Evolutionary conservation across 2,113 vertebrate species (phyloP).

Genomic region (Pachyramphus minor): DNA sequence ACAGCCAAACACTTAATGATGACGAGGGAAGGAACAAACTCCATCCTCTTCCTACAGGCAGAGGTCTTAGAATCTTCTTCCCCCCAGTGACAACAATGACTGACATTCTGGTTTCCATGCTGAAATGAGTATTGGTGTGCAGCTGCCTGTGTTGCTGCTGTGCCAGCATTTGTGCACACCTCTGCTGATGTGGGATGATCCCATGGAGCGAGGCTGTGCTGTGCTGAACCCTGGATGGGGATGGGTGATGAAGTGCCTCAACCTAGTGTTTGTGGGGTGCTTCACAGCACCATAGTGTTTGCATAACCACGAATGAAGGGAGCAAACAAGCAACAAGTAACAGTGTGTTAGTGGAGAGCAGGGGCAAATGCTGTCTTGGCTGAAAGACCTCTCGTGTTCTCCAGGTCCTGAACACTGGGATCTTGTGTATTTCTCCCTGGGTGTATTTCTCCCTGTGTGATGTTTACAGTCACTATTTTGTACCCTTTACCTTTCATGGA

Average conservation of each 20-base stretch:
- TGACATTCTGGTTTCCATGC: not conserved
- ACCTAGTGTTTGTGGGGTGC: not conserved
- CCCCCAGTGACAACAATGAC: not conserved
- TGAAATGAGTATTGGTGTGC: not conserved
- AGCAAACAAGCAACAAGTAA: not conserved
- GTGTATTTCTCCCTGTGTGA: not conserved
- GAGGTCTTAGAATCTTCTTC: not conserved
- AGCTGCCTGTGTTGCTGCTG: not conserved
- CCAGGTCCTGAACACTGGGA: not conserved
- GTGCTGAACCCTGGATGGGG: not conserved
- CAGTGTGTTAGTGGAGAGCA: fast-evolving
- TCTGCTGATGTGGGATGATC: not conserved
- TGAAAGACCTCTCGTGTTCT: not conserved
- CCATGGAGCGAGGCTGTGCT: fast-evolving
- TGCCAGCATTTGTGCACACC: fast-evolving
- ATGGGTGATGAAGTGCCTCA: not conserved
- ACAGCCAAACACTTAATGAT: not conserved
- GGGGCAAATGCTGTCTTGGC: not conserved
- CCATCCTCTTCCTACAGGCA: not conserved
- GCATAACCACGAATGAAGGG: not conserved
- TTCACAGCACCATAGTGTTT: not conserved
- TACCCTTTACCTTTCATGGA: not conserved
- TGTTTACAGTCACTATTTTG: not conserved
- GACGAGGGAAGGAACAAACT: not conserved
- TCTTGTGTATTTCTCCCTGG: not conserved